Base-by-base conservation (phyloP, 2,113 vertebrate genomes). In the Lanius ludovicianus region DNA sequence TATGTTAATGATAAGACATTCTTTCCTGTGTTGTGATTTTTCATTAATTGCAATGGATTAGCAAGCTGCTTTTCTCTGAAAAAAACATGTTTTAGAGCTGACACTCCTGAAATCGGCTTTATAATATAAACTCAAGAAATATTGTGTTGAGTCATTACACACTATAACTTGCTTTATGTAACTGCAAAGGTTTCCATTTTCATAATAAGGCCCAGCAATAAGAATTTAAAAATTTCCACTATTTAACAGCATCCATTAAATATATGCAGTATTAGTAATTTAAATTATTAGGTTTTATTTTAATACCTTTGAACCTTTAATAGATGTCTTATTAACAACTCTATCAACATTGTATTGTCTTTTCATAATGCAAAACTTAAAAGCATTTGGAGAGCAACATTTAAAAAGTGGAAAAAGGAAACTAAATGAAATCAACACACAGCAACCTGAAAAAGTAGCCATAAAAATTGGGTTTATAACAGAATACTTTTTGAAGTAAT, bases 401-500 rank as follows among this genome's bases (percentile, higher is more conserved):
- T 80, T 90, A 65, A 96, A 95, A 92, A 95, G 94, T 10, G 21
- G 35, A 69, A 84, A 94, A 95, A 94, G 92, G 76, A 97, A 97
- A 97, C 93, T 95, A 98, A 98, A 97, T 65, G 92, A 98, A 98
- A 97, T 93, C 69, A 97, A 91, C 70, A 89, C 93, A 81, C 70
- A 94, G 91, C 91, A 98, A 98, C 96, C 98, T 98, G 97, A 96
- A 98, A 97, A 97, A 96, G 89, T 91, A 94, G 88, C 95, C 96
- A 96, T 97, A 97, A 96, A 98, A 98, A 94, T 89, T 96, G 93
- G 96, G 97, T 96, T 97, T 98, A 97, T 97, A 97, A 96, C 94
- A 96, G 94, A 97, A 96, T 96, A 98, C 82, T 98, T 98, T 98
- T 97, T 98, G 98, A 98, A 98, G 98, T 98, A 98, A 98, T 98